These are phyloP conservation scores for Prosopocoilus inquinatus DNA, from an alignment of 2,888 invertebrate species.

Conservation along the genomic window DNA sequence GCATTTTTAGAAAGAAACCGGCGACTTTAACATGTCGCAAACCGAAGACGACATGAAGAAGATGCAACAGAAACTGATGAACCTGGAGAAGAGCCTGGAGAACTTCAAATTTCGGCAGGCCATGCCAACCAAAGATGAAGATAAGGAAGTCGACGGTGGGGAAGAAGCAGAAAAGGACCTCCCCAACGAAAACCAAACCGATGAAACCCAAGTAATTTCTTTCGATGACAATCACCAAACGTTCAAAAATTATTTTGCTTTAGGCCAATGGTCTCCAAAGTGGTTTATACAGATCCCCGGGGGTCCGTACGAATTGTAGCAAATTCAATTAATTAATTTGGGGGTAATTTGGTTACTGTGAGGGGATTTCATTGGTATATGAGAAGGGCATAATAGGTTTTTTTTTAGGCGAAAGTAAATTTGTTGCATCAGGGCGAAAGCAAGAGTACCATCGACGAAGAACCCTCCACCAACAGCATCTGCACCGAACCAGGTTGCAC, in stretches of 20 bases:
- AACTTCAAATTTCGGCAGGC: conserved; percentile 30
- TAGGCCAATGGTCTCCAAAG: too few species aligned
- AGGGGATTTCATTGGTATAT: too few species aligned
- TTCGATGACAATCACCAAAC: neutral
- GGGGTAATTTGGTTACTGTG: too few species aligned
- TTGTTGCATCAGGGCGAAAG: conserved; percentile 4
- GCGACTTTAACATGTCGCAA: conserved; percentile 31
- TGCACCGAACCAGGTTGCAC: conserved; percentile 16
- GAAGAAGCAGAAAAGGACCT: neutral
- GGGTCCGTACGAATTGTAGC: too few species aligned
- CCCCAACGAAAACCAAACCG: neutral
- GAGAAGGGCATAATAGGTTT: too few species aligned
- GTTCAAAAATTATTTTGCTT: neutral
- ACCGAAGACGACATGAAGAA: conserved; percentile 41
- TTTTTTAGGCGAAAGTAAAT: conserved; percentile 2
- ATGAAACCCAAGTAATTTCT: neutral
- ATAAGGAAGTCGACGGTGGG: neutral
- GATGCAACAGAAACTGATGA: conserved; percentile 39
- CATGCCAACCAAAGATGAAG: neutral
- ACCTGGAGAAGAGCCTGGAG: conserved; percentile 40
- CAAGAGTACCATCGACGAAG: conserved; percentile 3
- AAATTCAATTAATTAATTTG: too few species aligned
- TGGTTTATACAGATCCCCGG: too few species aligned
- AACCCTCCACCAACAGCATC: conserved; percentile 13
- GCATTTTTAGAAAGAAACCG: conserved; percentile 7